Conservation (phyloP, 2,113 vertebrate species). For the Dolichallabes microphthalmus region DNA sequence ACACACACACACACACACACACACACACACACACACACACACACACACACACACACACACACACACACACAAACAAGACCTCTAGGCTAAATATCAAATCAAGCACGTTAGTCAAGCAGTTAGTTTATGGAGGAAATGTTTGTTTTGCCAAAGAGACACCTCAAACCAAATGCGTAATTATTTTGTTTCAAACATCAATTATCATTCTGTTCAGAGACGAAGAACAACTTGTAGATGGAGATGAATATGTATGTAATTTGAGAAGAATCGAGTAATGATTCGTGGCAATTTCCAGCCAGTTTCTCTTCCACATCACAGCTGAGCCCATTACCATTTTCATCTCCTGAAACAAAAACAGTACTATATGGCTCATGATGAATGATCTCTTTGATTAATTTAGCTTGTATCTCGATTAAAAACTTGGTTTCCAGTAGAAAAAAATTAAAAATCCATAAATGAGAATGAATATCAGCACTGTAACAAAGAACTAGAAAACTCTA, state of each 20-base stretch:
- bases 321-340: slow-evolving; percentile 8
- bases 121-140: not conserved
- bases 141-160: not conserved
- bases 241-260: slow-evolving; percentile 38
- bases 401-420: not conserved
- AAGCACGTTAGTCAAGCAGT: not conserved
- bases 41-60: not conserved
- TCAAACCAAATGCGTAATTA: slow-evolving; percentile 1
- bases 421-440: not conserved
- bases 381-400: not conserved
- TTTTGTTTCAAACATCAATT: not conserved
- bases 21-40: not conserved
- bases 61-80: slow-evolving; percentile 5
- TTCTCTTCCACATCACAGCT: slow-evolving; percentile 16
- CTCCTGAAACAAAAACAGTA: slow-evolving; percentile 1
- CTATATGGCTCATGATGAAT: not conserved
- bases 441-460: not conserved
- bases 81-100: slow-evolving; percentile 16
- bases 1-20: not conserved
- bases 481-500: not conserved
- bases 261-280: not conserved
- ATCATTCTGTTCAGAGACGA: not conserved
- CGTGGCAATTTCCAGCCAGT: not conserved
- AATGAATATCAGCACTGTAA: not conserved
- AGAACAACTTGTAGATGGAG: not conserved